Conservation (phyloP, 2,888 invertebrate genomes). For the Coleophora flavipennella region DNA sequence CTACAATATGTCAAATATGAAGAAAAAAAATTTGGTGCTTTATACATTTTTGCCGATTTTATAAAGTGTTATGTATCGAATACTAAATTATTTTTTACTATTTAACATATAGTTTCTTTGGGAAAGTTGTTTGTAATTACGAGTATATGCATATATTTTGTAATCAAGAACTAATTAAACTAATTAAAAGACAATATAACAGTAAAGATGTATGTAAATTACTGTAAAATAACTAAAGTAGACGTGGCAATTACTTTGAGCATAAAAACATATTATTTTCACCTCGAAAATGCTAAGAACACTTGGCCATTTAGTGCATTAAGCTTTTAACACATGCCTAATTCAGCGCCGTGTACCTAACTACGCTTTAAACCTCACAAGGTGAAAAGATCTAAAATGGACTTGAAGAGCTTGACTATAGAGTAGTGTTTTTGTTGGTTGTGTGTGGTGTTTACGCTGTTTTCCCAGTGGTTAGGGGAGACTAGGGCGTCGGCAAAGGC, state of each 20-base stretch:
- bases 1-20: too few relatives aligned
- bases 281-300: conserved; percentile 20
- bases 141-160: too few relatives aligned
- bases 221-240: too few relatives aligned
- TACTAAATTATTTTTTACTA: too few relatives aligned
- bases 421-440: conserved; percentile 22
- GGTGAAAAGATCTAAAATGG: too few relatives aligned
- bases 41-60: too few relatives aligned
- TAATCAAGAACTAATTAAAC: too few relatives aligned
- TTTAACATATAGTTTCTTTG: too few relatives aligned
- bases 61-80: too few relatives aligned
- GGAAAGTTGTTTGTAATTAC: too few relatives aligned
- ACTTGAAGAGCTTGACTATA: conserved; percentile 1
- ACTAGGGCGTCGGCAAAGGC: conserved; percentile 54
- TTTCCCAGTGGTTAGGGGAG: conserved; percentile 39
- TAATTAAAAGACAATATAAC: too few relatives aligned
- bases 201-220: neutral
- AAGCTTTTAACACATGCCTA: conserved; percentile 67
- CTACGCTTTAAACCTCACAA: conserved; percentile 22
- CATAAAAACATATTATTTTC: conserved; percentile 17
- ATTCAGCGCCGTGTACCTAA: conserved; percentile 41
- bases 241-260: conserved; percentile 16
- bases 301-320: conserved; percentile 57
- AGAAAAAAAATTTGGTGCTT: too few relatives aligned
- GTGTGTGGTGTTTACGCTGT: conserved; percentile 29